Evolutionary conservation across 2,797 vertebrate species (phyloP), one percentile per base, ranked within the genome.

Genomic region (Eulemur rubriventer): DNA sequence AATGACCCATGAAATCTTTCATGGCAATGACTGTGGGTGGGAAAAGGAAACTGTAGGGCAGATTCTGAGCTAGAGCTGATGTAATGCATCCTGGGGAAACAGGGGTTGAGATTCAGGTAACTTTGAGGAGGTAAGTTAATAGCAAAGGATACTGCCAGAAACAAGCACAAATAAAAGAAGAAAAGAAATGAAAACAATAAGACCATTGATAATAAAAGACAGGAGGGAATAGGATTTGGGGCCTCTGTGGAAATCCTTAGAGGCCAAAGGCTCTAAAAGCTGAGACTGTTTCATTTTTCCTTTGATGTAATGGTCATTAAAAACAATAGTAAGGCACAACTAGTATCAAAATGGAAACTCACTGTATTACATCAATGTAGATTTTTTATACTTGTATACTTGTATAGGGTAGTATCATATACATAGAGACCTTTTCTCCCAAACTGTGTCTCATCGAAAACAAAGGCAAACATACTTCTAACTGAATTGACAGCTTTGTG

Each of bases 101-200:
- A 24, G 46, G 43, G 55, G 35, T 88, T 22, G 18, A 38, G 89
- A 78, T 38, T 80, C 30, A 63, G 73, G 57, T 89, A 75, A 85
- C 84, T 94, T 52, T 88, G 69, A 89, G 82, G 79, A 59, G 67
- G 91, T 86, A 81, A 94, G 69, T 67, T 73, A 94, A 82, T 94
- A 70, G 80, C 46, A 57, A 30, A 89, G 67, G 55, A 59, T 75
- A n/a, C 52, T 84, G 73, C 59, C 83, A 85, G 79, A 85, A 91
- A 72, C 14, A 59, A 76, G 43, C 33, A 50, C 7, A 10, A 57
- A 48, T n/a, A 69, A 93, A 87, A 90, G 38, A 87, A 90, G 70
- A 55, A 88, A 91, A 92, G 61, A 94, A 89, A 92, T 48, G 75
- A 76, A 78, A 92, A 94, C 84, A 94, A 55, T 78, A 78, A 95